Evolutionary conservation across 2,797 vertebrate species (phyloP), one percentile per base, ranked within the genome.

Genomic region (Balearica regulorum): DNA sequence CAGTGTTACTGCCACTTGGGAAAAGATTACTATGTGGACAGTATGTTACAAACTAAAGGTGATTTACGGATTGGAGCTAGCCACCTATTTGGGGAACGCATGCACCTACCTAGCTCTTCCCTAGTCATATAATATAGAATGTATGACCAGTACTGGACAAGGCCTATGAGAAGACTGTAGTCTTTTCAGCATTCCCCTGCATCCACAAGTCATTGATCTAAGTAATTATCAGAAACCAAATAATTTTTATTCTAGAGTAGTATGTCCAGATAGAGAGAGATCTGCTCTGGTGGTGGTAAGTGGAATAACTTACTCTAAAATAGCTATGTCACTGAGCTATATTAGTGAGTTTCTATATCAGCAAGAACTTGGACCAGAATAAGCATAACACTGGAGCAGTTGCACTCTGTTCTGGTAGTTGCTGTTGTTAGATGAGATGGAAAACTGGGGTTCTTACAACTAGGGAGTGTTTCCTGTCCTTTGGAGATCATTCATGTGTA

Each of bases 401-500:
- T 81, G 12, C 16, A 41, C 17, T 49, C 55, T 71, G 3, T 53
- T 87, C 43, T 79, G 55, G 37, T 29, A 55, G 14, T 69, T 75
- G 46, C 10, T 6, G 29, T 88, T 33, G 70, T 51, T 68, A 11
- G 17, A 49, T n/a, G 33, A 89, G 31, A 49, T 43, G 28, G 12
- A 84, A 80, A 84, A 66, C 29, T 16, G 5, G 9, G 10, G 28
- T 49, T 85, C 65, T 84, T 88, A 54, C 13, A 71, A 3, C 10
- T 35, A n/a, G 16, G 16, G 25, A 21, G 49, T 69, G 8, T 83
- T 87, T 28, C 31, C 9, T 35, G 16, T 55, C 35, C 41, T 49
- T 1, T 13, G 31, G 11, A 57, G 7, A 19, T 48, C 1, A 5
- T 35, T 80, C 4, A 3, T 10, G 5, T 19, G 7, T n/a, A 43